Percentiles rank a stretch among this genome's conserved stretches.
These are phyloP conservation scores for Etheostoma nigrum DNA, from an alignment of 2,797 vertebrate genomes.

Conservation along the genomic window DNA sequence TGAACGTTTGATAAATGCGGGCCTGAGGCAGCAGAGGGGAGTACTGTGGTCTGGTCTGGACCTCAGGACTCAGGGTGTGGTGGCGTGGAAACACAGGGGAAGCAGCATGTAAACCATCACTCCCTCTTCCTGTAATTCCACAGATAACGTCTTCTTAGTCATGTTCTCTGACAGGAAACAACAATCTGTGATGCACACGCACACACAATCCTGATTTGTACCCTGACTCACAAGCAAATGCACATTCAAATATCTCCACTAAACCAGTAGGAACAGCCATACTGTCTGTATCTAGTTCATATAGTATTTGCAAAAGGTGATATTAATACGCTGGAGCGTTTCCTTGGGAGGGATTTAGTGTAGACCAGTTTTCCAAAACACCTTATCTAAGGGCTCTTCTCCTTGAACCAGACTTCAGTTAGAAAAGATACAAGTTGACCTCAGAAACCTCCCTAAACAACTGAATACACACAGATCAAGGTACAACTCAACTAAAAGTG, in stretches of 20 bases:
- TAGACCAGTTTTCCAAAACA: slow-evolving; percentile 4
- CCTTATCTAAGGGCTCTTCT: slow-evolving; percentile 15
- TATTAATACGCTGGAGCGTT: neutral
- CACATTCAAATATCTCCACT: slow-evolving; percentile 3
- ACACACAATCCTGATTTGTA: neutral
- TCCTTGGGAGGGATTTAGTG: neutral
- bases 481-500: neutral
- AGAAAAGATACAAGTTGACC: neutral
- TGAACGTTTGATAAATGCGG: neutral
- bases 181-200: slow-evolving; percentile 24
- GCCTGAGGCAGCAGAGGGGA: neutral
- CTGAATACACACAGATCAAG: neutral
- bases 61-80: slow-evolving; percentile 54
- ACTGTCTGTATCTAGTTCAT: neutral
- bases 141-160: slow-evolving; percentile 66
- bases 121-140: slow-evolving; percentile 74
- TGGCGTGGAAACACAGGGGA: slow-evolving; percentile 38
- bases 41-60: neutral
- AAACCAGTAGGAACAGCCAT: neutral
- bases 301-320: neutral
- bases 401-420: slow-evolving; percentile 8
- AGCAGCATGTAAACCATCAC: slow-evolving; percentile 65
- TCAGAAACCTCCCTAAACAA: too few species aligned
- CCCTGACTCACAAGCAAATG: slow-evolving; percentile 1
- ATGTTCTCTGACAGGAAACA: slow-evolving; percentile 67